Evolutionary conservation across 2,113 vertebrate genomes (phyloP), one percentile per base, ranked within the genome.

Genomic region (Amblyopsis rosae): DNA sequence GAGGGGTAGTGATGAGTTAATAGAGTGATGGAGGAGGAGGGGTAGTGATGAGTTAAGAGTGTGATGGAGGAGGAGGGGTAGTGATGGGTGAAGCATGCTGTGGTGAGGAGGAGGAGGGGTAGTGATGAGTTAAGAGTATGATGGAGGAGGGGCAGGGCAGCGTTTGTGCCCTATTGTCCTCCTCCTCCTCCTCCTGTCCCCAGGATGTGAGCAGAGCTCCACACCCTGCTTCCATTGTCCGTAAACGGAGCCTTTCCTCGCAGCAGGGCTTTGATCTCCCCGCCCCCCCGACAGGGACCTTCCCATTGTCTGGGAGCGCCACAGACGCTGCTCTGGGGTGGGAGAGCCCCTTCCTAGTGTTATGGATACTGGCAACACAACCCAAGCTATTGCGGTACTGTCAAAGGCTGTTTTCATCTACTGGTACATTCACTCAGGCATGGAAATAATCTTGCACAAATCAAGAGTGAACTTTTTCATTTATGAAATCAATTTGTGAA

Each of bases 141-240:
- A 16, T 6, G 16, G 54, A 56, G 54, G 54, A 56, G 54, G 54
- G 50, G 26, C 4, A 8, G 35, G 64, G 59, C n/a, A 16, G 47
- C 13, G 62, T 54, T 9, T 26, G 41, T 59, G 59, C 59, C 65
- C 54, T 50, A 6, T 9, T 33, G 62, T 62, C 33, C 64, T 48
- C 66, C 71, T 63, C 69, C 71, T 63, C 69, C 60, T 0, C 35
- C 19, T 46, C 32, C 73, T 84, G 88, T 82, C 83, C 77, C 11
- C 19, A 62, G 73, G 74, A 82, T 55, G 77, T 69, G 74, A 80
- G 71, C 65, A 79, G 80, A 74, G 71, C 65, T 64, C 69, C 86
- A 81, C 84, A 41, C 81, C 84, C 69, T 6, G 75, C 7, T 5
- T 41, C 67, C 76, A 77, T 64, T 66, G 65, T 69, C 70, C 80